These are phyloP conservation scores for Eupithecia exiguata DNA, from an alignment of 2,888 invertebrate genomes.

Conservation along the genomic window DNA sequence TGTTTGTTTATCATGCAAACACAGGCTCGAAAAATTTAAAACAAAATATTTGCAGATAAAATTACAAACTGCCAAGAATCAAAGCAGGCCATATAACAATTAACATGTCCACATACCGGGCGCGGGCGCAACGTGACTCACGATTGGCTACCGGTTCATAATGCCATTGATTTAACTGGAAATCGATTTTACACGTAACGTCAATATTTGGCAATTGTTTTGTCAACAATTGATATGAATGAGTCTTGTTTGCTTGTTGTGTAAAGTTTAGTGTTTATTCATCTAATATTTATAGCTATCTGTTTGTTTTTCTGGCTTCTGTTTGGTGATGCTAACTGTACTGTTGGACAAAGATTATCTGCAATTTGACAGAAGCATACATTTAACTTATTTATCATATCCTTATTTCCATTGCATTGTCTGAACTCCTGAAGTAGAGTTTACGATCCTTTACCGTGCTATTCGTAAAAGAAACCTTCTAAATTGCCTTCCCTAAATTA, in stretches of 20 bases:
- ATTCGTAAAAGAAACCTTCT: conserved; percentile 11
- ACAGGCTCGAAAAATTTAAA: neutral
- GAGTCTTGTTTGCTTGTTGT: conserved; percentile 38
- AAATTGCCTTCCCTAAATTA: neutral
- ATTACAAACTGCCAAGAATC: conserved; percentile 36
- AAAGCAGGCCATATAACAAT: conserved; percentile 59
- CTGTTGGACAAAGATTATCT: conserved; percentile 19
- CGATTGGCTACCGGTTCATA: conserved; percentile 48
- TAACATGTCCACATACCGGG: conserved; percentile 63
- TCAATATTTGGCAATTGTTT: conserved; percentile 54
- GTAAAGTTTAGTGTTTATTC: conserved; percentile 40
- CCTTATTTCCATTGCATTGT: neutral
- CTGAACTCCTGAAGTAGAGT: neutral
- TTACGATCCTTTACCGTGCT: neutral
- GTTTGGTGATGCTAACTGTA: conserved; percentile 26
- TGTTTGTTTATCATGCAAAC: neutral
- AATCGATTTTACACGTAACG: conserved; percentile 51
- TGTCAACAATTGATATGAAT: conserved; percentile 49
- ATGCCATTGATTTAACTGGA: conserved; percentile 44
- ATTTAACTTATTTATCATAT: neutral
- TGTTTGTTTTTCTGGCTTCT: conserved; percentile 28
- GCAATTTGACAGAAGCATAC: conserved; percentile 22
- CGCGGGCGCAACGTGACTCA: conserved; percentile 63
- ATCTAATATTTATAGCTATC: conserved; percentile 35
- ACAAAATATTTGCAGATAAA: conserved; percentile 21